Evolutionary conservation across 2,113 vertebrate genomes (phyloP), one percentile per base, ranked within the genome.

Genomic region (Rostratula benghalensis): DNA sequence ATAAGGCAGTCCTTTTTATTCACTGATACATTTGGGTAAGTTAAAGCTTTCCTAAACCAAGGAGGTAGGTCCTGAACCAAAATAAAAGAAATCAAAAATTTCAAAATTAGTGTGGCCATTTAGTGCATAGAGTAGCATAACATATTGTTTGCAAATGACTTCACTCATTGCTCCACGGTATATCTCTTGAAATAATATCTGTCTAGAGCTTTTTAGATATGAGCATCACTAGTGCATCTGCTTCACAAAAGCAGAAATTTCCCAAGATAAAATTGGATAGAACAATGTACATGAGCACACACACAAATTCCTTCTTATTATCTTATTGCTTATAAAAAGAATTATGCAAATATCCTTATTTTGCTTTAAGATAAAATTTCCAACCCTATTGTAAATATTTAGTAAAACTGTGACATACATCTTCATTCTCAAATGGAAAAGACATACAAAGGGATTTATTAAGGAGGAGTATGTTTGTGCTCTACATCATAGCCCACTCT

Each of bases 151-250:
- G 54, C 50, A 97, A 96, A 97, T 94, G 17, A 97, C 97, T 51
- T 95, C 11, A 81, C 23, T 84, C 13, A 48, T 93, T 93, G 13
- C 87, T 96, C 70, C 39, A 90, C 96, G 70, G 60, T 95, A 64
- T 92, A 89, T 96, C 35, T 79, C 67, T 92, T 95, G 86, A 97
- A 97, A 97, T 94, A 92, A 86, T 90, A 92, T 78, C 89, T 96
- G 56, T 91, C 78, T 91, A 90, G 43, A 97, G 22, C 87, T 97
- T 94, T 94, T 83, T 88, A 93, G 71, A 85, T 91, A 95, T 2
- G 3, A 81, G 22, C 63, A 94, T 94, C 81, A 88, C 64, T 93
- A 79, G 85, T 93, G 96, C 96, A 87, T 96, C 86, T 94, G 80
- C 65, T 83, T 97, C 95, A 96, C 70, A 94, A 95, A 97, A 85